phyloP scores from a whole-genome alignment of 2,888 invertebrate species.

The Cosmia trapezina region DNA sequence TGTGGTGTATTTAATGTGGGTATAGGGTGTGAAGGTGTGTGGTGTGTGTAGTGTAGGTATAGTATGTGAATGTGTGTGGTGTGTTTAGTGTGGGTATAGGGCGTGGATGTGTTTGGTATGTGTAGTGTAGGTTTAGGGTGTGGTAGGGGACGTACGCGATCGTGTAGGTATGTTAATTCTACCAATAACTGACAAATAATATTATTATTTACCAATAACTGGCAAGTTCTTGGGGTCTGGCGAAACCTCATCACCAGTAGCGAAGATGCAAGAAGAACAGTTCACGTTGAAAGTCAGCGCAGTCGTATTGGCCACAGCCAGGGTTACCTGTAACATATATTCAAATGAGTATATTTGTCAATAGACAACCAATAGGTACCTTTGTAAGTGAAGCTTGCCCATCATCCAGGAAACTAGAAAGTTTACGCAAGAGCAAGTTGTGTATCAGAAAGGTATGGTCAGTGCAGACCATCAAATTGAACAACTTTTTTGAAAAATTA shows the following conservation, averaged over 20 bases:
- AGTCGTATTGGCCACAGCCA: conserved; percentile 68
- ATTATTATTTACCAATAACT: conserved; percentile 74
- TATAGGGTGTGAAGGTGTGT: too few relatives aligned
- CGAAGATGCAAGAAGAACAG: conserved; percentile 78
- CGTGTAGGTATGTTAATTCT: neutral
- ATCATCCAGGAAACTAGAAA: neutral
- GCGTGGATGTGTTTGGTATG: neutral
- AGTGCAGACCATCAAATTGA: too few relatives aligned
- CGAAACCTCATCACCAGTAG: conserved; percentile 71
- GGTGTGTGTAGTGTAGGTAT: too few relatives aligned
- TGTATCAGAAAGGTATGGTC: neutral
- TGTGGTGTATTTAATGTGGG: too few relatives aligned
- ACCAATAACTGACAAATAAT: neutral
- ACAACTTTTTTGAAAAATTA: too few relatives aligned
- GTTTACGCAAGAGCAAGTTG: neutral
- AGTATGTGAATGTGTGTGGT: neutral
- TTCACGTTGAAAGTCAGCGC: conserved; percentile 82
- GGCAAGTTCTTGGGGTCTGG: conserved; percentile 78
- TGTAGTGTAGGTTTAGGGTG: neutral
- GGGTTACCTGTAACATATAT: conserved; percentile 68
- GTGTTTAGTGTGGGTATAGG: neutral
- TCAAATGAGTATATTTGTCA: neutral
- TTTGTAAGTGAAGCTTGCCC: neutral
- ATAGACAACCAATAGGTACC: neutral
- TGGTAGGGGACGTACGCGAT: neutral